Conservation (phyloP, 2,113 vertebrate species). For the Shinisaurus crocodilurus region DNA sequence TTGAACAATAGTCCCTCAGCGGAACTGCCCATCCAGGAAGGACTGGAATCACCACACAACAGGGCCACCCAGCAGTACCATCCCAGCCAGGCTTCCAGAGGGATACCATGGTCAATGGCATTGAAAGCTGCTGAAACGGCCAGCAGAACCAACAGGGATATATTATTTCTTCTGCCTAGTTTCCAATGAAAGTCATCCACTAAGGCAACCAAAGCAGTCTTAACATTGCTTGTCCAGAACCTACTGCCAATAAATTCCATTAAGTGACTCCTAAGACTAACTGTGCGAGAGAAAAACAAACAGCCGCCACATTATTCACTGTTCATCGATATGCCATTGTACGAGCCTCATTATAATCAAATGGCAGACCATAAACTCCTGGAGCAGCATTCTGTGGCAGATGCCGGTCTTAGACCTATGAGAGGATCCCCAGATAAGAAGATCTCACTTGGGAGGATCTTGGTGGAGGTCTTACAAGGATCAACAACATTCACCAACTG, state of each 20-base stretch:
- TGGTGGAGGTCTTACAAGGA: neutral
- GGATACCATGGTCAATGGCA: neutral
- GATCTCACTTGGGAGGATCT: neutral
- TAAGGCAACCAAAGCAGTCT: neutral
- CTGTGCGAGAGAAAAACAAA: neutral
- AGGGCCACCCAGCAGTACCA: neutral
- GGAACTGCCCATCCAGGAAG: neutral
- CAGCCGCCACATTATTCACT: neutral
- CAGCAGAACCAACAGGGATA: neutral
- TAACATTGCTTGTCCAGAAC: neutral
- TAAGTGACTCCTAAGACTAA: neutral
- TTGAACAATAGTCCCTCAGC: neutral
- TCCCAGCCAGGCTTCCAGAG: neutral
- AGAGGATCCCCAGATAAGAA: neutral
- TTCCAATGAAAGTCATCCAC: neutral
- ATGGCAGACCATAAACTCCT: neutral
- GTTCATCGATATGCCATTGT: no score
- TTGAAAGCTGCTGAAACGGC: neutral
- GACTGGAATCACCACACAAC: neutral
- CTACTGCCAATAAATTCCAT: neutral
- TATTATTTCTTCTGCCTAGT: neutral
- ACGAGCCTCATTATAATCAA: neutral
- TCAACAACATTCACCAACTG: neutral
- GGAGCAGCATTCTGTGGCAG: neutral
- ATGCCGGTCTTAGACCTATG: neutral